Evolutionary conservation across 1,140 invertebrate genomes (phyloP).

Genomic region (Nasonia longicornis): DNA sequence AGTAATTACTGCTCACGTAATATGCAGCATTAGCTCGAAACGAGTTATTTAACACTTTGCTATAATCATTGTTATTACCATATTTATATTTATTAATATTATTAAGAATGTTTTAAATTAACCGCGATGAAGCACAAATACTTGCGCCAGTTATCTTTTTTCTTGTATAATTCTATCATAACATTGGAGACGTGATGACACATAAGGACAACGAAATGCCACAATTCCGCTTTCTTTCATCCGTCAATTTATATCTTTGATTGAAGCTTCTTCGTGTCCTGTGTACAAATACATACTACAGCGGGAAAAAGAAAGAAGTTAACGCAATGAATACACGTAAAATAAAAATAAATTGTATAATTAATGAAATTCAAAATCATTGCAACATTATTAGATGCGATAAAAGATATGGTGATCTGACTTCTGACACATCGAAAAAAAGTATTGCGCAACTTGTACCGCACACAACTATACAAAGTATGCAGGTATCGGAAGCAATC

Average conservation of each 20-base stretch:
- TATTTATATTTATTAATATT: slow-evolving; percentile 31
- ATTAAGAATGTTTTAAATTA: slow-evolving; percentile 40
- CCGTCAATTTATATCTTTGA: slow-evolving; percentile 39
- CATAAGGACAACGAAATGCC: slow-evolving; percentile 28
- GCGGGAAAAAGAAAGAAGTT: slow-evolving; percentile 9
- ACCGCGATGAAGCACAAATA: slow-evolving; percentile 39
- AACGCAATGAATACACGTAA: background rate
- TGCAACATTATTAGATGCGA: background rate
- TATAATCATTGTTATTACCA: slow-evolving; percentile 27
- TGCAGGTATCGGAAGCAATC: background rate
- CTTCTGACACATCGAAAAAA: background rate
- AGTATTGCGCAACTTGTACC: slow-evolving; percentile 8
- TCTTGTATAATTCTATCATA: slow-evolving; percentile 33
- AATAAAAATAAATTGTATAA: slow-evolving; percentile 14
- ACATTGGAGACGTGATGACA: slow-evolving; percentile 36
- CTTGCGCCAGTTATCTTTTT: slow-evolving; percentile 35
- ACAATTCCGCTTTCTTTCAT: slow-evolving; percentile 23
- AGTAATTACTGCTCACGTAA: slow-evolving; percentile 13
- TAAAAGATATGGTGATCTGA: slow-evolving; percentile 9
- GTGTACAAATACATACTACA: slow-evolving; percentile 12
- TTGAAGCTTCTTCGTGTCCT: slow-evolving; percentile 30
- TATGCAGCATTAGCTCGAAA: slow-evolving; percentile 31
- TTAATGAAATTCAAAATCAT: slow-evolving; percentile 5
- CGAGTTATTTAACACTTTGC: slow-evolving; percentile 32
- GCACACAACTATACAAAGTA: background rate